Conservation (phyloP, 2,113 vertebrate genomes). For the Henicopernis longicauda region DNA sequence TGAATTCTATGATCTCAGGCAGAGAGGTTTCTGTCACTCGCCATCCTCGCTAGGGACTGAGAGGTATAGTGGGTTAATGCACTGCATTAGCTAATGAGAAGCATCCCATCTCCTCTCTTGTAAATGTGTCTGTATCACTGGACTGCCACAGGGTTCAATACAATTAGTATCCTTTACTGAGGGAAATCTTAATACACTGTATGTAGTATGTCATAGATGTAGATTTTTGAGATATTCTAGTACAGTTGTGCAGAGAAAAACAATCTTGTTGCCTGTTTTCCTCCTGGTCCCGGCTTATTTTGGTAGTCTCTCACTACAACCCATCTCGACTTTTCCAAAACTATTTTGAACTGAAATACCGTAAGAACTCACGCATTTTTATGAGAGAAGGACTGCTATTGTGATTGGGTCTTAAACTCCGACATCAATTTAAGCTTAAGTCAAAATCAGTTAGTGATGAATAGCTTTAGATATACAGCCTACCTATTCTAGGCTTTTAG, state of each 20-base stretch:
- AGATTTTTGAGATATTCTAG: neutral
- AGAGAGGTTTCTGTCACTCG: neutral
- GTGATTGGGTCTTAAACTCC: neutral
- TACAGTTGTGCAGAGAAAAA: neutral
- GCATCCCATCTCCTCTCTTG: neutral
- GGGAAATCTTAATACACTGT: neutral
- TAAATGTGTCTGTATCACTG: neutral
- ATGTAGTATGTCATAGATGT: neutral
- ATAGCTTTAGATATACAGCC: neutral
- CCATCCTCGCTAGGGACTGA: neutral
- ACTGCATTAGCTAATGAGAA: neutral
- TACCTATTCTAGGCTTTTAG: neutral
- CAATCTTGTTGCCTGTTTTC: neutral
- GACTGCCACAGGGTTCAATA: neutral
- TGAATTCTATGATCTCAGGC: neutral
- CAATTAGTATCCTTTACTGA: neutral
- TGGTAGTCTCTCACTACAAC: neutral
- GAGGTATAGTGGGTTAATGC: neutral
- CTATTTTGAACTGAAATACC: neutral
- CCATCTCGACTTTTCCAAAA: neutral
- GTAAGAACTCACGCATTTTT: fast-evolving
- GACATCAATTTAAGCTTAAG: neutral
- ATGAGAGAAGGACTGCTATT: neutral
- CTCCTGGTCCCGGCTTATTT: neutral
- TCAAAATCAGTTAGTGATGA: neutral